Evolutionary conservation across 92 coral and sea anemone species (phyloP).

Genomic region (Meandrina meandrites): DNA sequence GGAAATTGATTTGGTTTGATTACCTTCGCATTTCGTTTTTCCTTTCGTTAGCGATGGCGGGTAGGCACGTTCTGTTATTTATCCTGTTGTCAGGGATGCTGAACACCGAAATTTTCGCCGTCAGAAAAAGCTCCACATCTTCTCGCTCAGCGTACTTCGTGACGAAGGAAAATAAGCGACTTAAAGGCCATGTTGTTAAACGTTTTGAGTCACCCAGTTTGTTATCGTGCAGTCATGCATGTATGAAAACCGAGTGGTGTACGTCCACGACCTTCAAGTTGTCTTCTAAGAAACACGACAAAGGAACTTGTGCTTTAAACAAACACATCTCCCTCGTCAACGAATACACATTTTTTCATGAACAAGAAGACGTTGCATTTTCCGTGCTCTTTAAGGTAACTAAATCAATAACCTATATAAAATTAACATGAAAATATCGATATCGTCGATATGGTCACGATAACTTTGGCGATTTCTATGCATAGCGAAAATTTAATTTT

Average conservation of each 20-base stretch:
- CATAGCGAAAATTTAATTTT: too few relatives aligned
- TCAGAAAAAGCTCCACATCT: neutral
- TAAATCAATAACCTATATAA: neutral
- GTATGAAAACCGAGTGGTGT: neutral
- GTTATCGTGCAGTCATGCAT: neutral
- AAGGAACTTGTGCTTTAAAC: neutral
- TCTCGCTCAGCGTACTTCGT: neutral
- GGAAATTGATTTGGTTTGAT: too few relatives aligned
- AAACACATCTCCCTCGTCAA: neutral
- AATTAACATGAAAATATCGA: too few relatives aligned
- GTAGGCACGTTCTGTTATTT: neutral
- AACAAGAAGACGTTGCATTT: neutral
- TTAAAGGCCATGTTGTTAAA: neutral
- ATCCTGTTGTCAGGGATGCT: neutral
- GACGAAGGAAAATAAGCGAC: slow-evolving; percentile 1
- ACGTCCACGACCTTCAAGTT: slow-evolving; percentile 1
- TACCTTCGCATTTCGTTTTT: neutral
- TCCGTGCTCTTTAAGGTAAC: neutral
- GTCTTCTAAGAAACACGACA: neutral
- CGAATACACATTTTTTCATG: neutral
- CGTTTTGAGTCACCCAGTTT: neutral
- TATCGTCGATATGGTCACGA: too few relatives aligned
- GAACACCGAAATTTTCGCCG: neutral
- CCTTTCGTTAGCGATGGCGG: neutral
- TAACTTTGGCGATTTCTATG: too few relatives aligned